Evolutionary conservation across 2,113 vertebrate species (phyloP).

Genomic region (Esox niger): DNA sequence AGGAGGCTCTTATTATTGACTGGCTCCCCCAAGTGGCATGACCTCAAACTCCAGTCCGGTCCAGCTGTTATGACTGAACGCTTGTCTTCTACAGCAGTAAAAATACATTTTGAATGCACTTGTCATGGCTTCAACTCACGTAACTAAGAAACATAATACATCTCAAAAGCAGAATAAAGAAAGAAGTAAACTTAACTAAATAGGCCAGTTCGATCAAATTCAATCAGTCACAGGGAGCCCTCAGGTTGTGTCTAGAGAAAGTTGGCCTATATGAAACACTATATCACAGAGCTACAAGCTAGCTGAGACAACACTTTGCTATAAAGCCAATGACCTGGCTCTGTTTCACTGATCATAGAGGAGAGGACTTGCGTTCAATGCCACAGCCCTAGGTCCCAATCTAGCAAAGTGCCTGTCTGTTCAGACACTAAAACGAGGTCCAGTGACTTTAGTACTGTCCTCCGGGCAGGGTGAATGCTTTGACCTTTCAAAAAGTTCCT

Average conservation of each 20-base stretch:
- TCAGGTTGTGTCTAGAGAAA: not conserved
- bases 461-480: conserved; percentile 48
- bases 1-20: conserved; percentile 54
- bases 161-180: too few relatives aligned
- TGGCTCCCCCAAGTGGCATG: conserved; percentile 75
- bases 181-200: too few relatives aligned
- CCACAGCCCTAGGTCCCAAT: conserved; percentile 53
- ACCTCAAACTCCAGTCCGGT: conserved; percentile 41
- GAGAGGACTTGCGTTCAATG: conserved; percentile 27
- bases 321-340: too few relatives aligned
- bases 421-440: conserved; percentile 64
- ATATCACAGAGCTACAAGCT: too few relatives aligned
- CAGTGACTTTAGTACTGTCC: conserved; percentile 68
- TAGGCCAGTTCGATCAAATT: too few relatives aligned
- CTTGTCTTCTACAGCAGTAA: too few relatives aligned
- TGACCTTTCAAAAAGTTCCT: conserved; percentile 56
- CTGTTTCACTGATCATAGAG: conserved; percentile 38
- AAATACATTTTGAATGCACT: too few relatives aligned
- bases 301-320: too few relatives aligned
- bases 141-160: too few relatives aligned
- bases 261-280: not conserved
- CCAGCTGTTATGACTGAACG: not conserved
- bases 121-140: too few relatives aligned
- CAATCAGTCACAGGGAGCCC: not conserved
- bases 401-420: conserved; percentile 53